Base-by-base conservation (phyloP, 2,888 invertebrate genomes). In the Epistrophe grossulariae region DNA sequence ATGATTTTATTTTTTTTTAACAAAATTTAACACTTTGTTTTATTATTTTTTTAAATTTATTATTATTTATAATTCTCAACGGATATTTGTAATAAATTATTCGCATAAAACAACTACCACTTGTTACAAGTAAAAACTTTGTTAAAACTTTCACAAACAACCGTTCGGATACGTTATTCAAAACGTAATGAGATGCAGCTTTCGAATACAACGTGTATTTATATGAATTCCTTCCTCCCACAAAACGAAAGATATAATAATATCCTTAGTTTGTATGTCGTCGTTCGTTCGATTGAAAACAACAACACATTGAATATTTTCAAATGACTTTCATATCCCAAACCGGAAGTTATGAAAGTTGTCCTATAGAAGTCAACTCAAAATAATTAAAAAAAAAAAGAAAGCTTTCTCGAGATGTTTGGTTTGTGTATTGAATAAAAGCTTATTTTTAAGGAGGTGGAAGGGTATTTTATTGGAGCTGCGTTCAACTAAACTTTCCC, bases 171-270 rank as follows among this genome's bases (percentile, higher is more conserved):
- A 87, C 83, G 87, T 79, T 87, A 87, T 71, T 87, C 71, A 87
- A 79, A 83, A 87, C 87, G 87, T 79, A 76, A 82, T 87, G 87
- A 83, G 87, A 87, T 87, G 79, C 87, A 87, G 83, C 87, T 87
- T 87, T 87, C 55, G 76, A 87, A 87, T 50, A 71, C 87, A 83
- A 77, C 79, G 87, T 48, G 83, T 87, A 83, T 87, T 87, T 87
- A 87, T 87, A 87, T 64, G 79, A 83, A 83, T 80, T 83, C 35
- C 64, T 57, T 55, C 35, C 59, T 55, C 35, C 59, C 17, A 52
- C 43, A 57, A 24, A 64, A 59, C 35, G 43, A 60, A 57, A 76
- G 24, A 24, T 52, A 59, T 38, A 40, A 45, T 43, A 31, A 43
- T 77, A 28, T 52, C 68, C 59, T 83, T 79, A 60, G 79, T 40